Conservation (phyloP, 2,888 invertebrate species). For the Theristus sp. region DNA sequence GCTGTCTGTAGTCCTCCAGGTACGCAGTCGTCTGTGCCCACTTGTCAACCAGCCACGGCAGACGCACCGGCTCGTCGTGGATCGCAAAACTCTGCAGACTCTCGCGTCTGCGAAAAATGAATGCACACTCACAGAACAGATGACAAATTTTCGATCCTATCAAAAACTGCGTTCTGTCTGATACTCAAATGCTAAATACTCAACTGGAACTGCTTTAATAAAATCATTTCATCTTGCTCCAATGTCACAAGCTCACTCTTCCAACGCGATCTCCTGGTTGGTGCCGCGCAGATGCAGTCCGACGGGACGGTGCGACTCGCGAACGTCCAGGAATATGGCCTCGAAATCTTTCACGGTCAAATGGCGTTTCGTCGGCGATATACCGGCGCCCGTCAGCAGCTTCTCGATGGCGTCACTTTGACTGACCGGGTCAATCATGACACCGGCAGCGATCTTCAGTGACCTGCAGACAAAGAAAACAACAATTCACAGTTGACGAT, state of each 20-base stretch:
- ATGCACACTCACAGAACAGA: too few species aligned
- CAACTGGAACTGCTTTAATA: too few species aligned
- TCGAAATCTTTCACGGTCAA: constrained; percentile 23
- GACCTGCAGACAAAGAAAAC: constrained; percentile 12
- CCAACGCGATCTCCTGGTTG: constrained; percentile 16
- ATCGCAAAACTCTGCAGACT: constrained; percentile 25
- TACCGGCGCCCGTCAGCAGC: constrained; percentile 6
- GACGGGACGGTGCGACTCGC: constrained; percentile 17
- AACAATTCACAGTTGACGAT: too few species aligned
- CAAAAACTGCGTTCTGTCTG: neutral
- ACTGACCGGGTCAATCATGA: constrained; percentile 15
- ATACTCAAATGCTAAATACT: neutral
- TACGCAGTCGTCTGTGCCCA: constrained; percentile 42
- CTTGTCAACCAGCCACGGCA: constrained; percentile 54
- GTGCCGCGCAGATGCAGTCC: constrained; percentile 24
- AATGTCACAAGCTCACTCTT: constrained; percentile 13
- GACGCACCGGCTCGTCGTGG: constrained; percentile 30
- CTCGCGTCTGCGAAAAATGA: constrained; percentile 14
- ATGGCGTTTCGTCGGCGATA: constrained; percentile 4
- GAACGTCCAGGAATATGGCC: constrained; percentile 17
- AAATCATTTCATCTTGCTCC: too few species aligned
- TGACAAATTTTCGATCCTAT: neutral
- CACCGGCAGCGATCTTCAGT: constrained; percentile 22
- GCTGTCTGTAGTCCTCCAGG: constrained; percentile 81
- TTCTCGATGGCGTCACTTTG: constrained; percentile 12